phyloP scores from a whole-genome alignment of 2,888 invertebrate genomes.

The Ryuthela nishihirai region DNA sequence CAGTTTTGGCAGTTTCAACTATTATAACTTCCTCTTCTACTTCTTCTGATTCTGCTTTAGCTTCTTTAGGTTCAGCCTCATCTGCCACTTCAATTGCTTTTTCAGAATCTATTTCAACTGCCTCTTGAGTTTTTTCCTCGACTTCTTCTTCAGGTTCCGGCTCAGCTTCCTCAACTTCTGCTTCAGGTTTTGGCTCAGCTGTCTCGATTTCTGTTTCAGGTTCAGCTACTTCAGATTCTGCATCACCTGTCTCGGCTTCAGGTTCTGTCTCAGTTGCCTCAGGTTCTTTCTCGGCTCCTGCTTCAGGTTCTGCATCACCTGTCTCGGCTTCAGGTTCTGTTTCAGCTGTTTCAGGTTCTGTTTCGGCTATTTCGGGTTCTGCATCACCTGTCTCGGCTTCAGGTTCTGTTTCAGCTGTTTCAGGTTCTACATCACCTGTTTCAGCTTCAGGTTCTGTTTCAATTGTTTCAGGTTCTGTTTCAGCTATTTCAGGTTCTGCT shows the following conservation, averaged over 20 bases:
- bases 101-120: neutral
- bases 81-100: neutral
- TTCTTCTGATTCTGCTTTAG: neutral
- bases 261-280: no score
- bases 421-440: neutral
- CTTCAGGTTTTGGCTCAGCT: neutral
- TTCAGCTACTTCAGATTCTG: neutral
- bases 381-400: neutral
- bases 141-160: conserved; percentile 9
- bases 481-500: neutral
- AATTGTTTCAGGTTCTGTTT: neutral
- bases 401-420: neutral
- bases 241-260: neutral
- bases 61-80: neutral
- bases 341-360: neutral
- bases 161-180: conserved; percentile 25
- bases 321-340: neutral
- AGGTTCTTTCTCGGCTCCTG: neutral
- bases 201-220: neutral
- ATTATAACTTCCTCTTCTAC: neutral
- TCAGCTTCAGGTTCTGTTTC: neutral
- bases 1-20: no score
- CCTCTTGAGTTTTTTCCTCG: neutral
- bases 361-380: neutral
- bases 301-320: neutral